A percentile compares a stretch with the other conserved stretches of the same genome.
Evolutionary conservation across 2,797 vertebrate genomes (phyloP).

Genomic region (Microctenopoma stevenorrisi): DNA sequence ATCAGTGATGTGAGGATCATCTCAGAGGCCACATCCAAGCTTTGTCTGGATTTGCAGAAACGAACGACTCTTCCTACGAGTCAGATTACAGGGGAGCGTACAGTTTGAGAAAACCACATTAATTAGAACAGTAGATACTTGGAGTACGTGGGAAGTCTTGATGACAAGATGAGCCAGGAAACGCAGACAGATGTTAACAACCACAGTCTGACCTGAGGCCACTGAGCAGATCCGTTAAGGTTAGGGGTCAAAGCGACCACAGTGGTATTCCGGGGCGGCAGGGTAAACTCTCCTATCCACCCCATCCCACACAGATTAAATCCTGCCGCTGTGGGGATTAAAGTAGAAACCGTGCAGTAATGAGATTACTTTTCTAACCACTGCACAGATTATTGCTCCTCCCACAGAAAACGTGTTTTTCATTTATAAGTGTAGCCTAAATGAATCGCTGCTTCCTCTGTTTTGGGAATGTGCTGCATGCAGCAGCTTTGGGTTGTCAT

Average conservation of each 20-base stretch:
- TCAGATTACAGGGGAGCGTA: neutral
- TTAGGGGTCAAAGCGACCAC: no score
- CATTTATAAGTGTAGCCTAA: neutral
- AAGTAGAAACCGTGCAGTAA: neutral
- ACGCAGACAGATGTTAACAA: no score
- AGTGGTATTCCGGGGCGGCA: no score
- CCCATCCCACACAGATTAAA: no score
- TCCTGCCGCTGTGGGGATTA: no score
- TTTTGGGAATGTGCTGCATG: conserved; percentile 20
- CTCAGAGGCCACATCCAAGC: neutral
- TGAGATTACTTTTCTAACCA: neutral
- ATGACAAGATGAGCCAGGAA: no score
- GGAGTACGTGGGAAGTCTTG: neutral
- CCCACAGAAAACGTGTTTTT: neutral
- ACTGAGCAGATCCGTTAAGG: no score
- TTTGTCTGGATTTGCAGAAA: no score
- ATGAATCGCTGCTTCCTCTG: neutral
- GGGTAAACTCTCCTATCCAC: no score
- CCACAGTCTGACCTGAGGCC: no score
- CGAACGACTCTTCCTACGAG: neutral
- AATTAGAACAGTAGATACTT: neutral
- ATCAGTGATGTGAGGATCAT: conserved; percentile 36
- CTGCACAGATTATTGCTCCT: neutral
- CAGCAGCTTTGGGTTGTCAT: conserved; percentile 13
- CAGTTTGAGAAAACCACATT: neutral